A percentile compares a stretch with the other conserved stretches of the same genome.
Evolutionary conservation across 2,113 vertebrate genomes (phyloP).

Genomic region (Sclerurus mexicanus): DNA sequence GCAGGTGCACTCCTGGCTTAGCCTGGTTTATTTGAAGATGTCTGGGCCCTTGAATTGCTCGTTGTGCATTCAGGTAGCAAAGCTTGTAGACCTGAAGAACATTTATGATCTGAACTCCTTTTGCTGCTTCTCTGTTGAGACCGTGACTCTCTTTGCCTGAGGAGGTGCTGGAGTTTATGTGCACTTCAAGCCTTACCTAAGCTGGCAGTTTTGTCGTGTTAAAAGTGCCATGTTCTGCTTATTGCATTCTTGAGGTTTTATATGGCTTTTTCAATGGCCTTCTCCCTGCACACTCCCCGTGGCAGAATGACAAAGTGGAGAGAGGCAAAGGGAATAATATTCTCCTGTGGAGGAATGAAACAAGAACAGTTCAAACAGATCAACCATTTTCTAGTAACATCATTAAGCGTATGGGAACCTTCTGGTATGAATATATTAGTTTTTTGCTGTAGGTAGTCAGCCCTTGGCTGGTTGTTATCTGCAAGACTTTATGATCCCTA

Average conservation of each 20-base stretch:
- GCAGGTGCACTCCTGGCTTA: background rate
- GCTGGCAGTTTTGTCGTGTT: constrained; percentile 30
- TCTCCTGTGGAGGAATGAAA: background rate
- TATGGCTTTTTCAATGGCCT: constrained; percentile 20
- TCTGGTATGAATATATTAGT: background rate
- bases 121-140: background rate
- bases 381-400: background rate
- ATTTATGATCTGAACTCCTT: constrained; percentile 49
- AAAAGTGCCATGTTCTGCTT: constrained; percentile 36
- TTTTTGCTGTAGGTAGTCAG: background rate
- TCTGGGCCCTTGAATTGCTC: background rate
- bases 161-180: constrained; percentile 36
- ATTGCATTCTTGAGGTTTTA: constrained; percentile 33
- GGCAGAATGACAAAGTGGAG: background rate
- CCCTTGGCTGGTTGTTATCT: constrained; percentile 3
- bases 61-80: constrained; percentile 31
- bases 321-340: background rate
- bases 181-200: constrained; percentile 25
- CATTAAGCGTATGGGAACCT: background rate
- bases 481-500: background rate
- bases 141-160: constrained; percentile 33
- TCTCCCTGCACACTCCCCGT: background rate
- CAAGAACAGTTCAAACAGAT: background rate
- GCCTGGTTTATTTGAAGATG: background rate
- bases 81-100: constrained; percentile 14